Base-by-base conservation (phyloP, 2,888 invertebrate genomes). In the Euzophera pinguis region DNA sequence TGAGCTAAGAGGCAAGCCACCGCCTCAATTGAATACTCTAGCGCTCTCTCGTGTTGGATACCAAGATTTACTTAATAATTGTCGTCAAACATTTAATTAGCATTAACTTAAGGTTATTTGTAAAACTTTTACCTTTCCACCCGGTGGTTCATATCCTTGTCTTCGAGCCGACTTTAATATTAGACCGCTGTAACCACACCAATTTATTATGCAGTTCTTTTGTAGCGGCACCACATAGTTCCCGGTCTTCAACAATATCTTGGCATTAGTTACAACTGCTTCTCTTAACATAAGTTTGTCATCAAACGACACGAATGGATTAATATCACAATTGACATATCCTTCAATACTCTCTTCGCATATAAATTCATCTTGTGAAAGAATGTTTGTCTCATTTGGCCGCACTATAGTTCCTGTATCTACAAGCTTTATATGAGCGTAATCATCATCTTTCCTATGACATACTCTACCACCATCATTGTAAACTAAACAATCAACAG, bases 361-460 rank as follows among this genome's bases (percentile, higher is more conserved):
- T 58, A 89, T 64, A 50, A 86, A 84, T 58, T 89, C 88, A 12
- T 87, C 79, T 62, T 84, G 85, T 7, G 82, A 71, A n/a, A 88
- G 65, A 42, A 86, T 58, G 49, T 71, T 78, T 0, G 65, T 47
- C 52, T 84, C 80, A 17, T 77, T 73, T 1, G 84, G 83, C 58
- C 81, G 76, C 12, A 72, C 79, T 58, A 81, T 64, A 42, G 76
- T 72, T 37, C 79, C 87, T 34, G 75, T 75, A 56, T 84, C 79
- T 14, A 84, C 67, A 29, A 89, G 71, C 56, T 77, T 66, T 50
- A 71, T 61, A 58, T 84, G 73, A 59, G 82, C 73, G 57, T 75
- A 63, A 54, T n/a, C 57, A 51, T 67, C 62, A 47, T 65, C 75
- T 62, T 81, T 85, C 61, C 67, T 83, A 57, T 81, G 78, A 65